Percentiles rank a stretch among this genome's conserved stretches.
Evolutionary conservation across 1,140 invertebrate genomes (phyloP).

Genomic region (Neuroterus valhalla): DNA sequence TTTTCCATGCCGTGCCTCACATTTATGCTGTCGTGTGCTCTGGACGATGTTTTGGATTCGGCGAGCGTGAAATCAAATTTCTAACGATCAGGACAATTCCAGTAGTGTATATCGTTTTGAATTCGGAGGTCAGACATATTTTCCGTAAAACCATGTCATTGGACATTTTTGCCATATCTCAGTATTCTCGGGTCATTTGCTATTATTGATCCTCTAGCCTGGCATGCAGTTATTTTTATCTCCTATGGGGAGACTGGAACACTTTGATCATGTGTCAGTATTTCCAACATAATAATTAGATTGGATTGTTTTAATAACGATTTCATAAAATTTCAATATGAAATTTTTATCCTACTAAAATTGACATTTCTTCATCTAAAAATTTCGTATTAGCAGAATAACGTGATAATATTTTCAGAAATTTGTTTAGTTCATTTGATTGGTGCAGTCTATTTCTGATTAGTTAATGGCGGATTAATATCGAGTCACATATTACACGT

Average conservation of each 20-base stretch:
- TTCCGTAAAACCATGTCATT: constrained; percentile 10
- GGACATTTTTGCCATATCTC: constrained; percentile 15
- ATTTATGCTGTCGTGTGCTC: constrained; percentile 50
- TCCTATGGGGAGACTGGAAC: not conserved
- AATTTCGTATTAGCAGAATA: no score
- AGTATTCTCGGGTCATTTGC: constrained; percentile 27
- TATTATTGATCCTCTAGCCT: not conserved
- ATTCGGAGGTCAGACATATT: constrained; percentile 13
- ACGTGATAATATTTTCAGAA: no score
- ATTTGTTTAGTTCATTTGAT: no score
- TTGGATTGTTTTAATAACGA: not conserved
- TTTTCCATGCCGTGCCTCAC: constrained; percentile 27
- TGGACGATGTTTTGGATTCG: constrained; percentile 63
- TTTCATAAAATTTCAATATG: no score
- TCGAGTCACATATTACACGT: no score
- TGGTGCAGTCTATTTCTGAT: no score
- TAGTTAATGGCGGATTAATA: no score
- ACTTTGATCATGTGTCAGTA: not conserved
- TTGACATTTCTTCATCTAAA: no score
- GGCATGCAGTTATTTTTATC: not conserved
- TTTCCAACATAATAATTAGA: not conserved
- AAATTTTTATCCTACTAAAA: no score
- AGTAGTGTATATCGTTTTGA: constrained; percentile 27
- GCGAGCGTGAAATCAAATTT: constrained; percentile 70
- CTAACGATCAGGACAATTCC: constrained; percentile 62